Evolutionary conservation across 2,113 vertebrate genomes (phyloP), one percentile per base, ranked within the genome.

Genomic region (Sprattus sprattus): DNA sequence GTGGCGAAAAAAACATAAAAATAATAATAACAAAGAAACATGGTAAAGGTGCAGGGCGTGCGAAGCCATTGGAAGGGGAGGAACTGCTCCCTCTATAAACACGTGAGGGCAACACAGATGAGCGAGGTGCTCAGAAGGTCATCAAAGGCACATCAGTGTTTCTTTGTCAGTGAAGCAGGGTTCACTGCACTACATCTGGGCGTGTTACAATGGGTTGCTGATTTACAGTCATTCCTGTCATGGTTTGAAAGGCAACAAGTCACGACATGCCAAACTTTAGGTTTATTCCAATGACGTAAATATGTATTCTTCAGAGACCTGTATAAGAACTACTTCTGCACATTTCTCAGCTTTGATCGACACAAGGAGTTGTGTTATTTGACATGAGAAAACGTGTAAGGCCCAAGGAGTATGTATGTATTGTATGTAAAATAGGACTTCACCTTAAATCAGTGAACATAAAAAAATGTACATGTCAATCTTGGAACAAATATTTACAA

Each of bases 101-200:
- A 84, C 18, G 32, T 39, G 10, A 15, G 71, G 9, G 22, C 45
- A 81, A 39, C 6, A 54, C n/a, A 9, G 3, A 75, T 47, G 28
- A 81, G 8, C 52, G 0, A 2, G 47, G 47, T 54, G 4, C 44
- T 22, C 45, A 52, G 10, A 45, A 6, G 80, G 81, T 82, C n/a
- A 71, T 83, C 84, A 85, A 89, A 87, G 83, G 71, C 88, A 88
- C 85, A 78, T 78, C 10, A 78, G 39, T n/a, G 54, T 49, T 84
- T 84, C 32, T 50, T 25, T 81, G 71, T 50, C 18, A 28, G 82
- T 60, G 67, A 49, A 81, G 16, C 52, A 44, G 82, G 5, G 18
- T 11, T 78, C 86, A 84, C 22, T 78, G 28, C 28, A 39, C 71
- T 78, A 78, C 71, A 78, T 78, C 32, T 78, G 71, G 71, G 71